Evolutionary conservation across 2,797 vertebrate species (phyloP).

Genomic region (Choloepus didactylus): DNA sequence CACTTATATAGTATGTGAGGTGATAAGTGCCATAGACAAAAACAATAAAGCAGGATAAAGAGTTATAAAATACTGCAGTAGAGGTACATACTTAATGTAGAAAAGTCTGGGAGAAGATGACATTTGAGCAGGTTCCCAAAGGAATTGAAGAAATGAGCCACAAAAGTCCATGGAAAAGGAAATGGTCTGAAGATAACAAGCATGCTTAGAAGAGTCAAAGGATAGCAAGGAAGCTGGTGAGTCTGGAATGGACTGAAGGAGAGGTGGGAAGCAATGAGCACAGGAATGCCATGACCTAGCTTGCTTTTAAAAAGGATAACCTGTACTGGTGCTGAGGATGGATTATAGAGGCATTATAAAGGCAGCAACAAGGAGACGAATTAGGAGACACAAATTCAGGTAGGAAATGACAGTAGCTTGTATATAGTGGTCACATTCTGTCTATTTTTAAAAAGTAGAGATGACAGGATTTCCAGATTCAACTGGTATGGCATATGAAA

Average conservation of each 20-base stretch:
- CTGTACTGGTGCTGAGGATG: neutral
- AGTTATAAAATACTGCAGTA: neutral
- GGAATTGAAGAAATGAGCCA: neutral
- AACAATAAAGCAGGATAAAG: neutral
- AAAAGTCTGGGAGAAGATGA: neutral
- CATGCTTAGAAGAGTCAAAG: neutral
- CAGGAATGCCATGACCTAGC: neutral
- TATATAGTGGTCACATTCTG: neutral
- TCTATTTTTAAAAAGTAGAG: neutral
- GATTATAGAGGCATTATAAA: neutral
- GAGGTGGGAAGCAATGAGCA: neutral
- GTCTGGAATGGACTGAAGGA: neutral
- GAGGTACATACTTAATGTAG: neutral
- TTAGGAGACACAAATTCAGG: neutral
- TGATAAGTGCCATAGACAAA: neutral
- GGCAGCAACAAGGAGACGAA: neutral
- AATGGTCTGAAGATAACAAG: neutral
- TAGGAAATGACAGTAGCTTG: neutral
- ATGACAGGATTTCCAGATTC: neutral
- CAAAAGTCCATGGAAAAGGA: neutral
- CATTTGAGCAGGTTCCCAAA: neutral
- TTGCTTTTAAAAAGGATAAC: slow-evolving; percentile 12
- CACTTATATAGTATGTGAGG: neutral
- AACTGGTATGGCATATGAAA: slow-evolving; percentile 5
- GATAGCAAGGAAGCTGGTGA: neutral